Base-by-base conservation (phyloP, 2,888 invertebrate genomes). In the Crepidodera aurea region DNA sequence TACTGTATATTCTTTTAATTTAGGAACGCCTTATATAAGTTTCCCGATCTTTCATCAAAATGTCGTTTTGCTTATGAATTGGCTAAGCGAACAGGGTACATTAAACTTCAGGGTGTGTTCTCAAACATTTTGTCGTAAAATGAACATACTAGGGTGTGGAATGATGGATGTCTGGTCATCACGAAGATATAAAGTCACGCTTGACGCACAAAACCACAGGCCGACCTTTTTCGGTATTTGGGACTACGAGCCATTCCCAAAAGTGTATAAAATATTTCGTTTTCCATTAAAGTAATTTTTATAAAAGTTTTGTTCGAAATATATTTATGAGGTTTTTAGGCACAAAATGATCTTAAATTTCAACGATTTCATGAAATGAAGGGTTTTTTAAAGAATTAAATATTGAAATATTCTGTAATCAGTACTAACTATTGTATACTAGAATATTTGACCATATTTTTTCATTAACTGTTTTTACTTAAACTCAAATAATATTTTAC, bases 131-230 rank as follows among this genome's bases (percentile, higher is more conserved):
- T 19, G 48, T 48, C 57, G 48, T 57, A 39, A 57, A 48, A 39
- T 57, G 56, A 48, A 56, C 56, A 56, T 7, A 37, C 27, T 39
- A 16, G 57, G 57, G 57, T 32, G 57, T 22, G 57, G 57, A 57
- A 50, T 57, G 57, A 57, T 57, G 48, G 57, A 57, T 57, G 57
- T 57, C 10, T 57, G 37, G 57, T 57, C 57, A 57, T 57, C 57
- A 57, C 57, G 57, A 50, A 57, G 44, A 57, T 48, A 57, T 57
- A 48, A 57, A 57, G 44, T 57, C 48, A 57, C 50, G 57, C 48
- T 29, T 40, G 19, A 18, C 39, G 57, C 25, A 57, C 57, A 37
- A 39, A 29, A 57, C 57, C 48, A 40, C 57, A 57, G 54, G 25
- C 48, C 19, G 48, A 50, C 48, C 48, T 57, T 57, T 57, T 57